A percentile compares a stretch with the other conserved stretches of the same genome.
These are phyloP conservation scores for Dermochelys coriacea DNA, from an alignment of 2,797 vertebrate species.

Conservation along the genomic window DNA sequence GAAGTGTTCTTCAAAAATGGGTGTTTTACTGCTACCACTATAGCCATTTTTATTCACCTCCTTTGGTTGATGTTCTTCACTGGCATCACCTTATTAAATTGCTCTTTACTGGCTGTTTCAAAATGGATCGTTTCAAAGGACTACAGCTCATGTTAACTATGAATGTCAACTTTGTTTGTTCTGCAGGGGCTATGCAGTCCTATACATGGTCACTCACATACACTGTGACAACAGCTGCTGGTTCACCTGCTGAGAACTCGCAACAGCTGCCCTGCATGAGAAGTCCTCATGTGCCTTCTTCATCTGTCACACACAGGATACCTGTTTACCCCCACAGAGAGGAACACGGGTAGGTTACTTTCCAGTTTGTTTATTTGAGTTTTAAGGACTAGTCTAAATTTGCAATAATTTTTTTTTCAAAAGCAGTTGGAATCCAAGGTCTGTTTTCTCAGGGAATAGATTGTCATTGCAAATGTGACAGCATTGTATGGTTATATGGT, in stretches of 20 bases:
- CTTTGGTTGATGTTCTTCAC: neutral
- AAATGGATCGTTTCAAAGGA: neutral
- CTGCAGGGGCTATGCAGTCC: constrained; percentile 97
- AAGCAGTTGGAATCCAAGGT: neutral
- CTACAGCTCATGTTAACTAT: fast-evolving
- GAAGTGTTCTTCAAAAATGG: neutral
- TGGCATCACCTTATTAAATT: neutral
- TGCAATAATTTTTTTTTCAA: neutral
- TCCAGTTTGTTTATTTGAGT: neutral
- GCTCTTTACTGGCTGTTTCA: neutral
- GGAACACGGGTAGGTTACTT: constrained; percentile 90
- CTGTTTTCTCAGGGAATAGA: neutral
- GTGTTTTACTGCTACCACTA: neutral
- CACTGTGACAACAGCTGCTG: constrained; percentile 97
- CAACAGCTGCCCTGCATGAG: constrained; percentile 97
- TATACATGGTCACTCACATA: constrained; percentile 99
- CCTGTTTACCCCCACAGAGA: constrained; percentile 97
- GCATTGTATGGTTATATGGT: neutral
- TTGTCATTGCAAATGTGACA: neutral
- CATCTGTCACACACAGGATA: constrained; percentile 91
- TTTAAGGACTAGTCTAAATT: neutral
- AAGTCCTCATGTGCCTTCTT: constrained; percentile 86
- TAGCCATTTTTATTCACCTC: neutral
- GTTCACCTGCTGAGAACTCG: constrained; percentile 89
- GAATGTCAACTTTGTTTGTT: constrained; percentile 23